phyloP scores from a whole-genome alignment of 2,113 vertebrate species.

The Donacobius atricapilla region DNA sequence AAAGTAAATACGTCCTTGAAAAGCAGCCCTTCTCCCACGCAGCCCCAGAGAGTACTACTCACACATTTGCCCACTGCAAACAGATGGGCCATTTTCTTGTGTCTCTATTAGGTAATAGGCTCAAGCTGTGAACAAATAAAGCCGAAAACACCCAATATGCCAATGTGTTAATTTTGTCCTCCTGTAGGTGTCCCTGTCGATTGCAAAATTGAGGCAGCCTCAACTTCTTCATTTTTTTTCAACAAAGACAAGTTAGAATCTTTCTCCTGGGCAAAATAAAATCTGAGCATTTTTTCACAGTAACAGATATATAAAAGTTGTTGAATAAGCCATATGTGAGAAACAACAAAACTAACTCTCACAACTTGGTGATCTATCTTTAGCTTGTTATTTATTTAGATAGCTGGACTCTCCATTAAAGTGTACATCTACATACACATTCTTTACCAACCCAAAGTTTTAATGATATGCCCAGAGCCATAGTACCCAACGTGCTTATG shows the following conservation, averaged over 20 bases:
- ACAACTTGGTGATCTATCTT: not conserved
- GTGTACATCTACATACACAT: not conserved
- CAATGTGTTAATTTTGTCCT: slow-evolving; percentile 57
- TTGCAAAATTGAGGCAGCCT: slow-evolving; percentile 5
- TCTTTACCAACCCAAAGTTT: not conserved
- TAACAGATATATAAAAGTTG: not conserved
- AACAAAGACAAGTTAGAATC: not conserved
- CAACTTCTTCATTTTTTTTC: not conserved
- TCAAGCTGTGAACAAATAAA: slow-evolving; percentile 71
- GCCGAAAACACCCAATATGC: slow-evolving; percentile 68
- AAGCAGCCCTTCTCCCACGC: slow-evolving; percentile 55
- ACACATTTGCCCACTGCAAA: slow-evolving; percentile 63
- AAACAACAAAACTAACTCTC: not conserved
- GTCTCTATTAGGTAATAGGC: slow-evolving; percentile 70
- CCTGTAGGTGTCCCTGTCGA: slow-evolving; percentile 63
- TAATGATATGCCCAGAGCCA: not conserved
- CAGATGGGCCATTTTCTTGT: slow-evolving; percentile 69
- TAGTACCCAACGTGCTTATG: too few species aligned
- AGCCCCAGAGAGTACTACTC: slow-evolving; percentile 49
- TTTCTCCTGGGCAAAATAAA: not conserved
- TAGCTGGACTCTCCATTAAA: not conserved
- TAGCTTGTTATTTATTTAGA: not conserved
- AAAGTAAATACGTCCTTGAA: slow-evolving; percentile 62
- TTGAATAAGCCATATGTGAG: not conserved
- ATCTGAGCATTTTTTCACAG: not conserved